Conservation (phyloP, 2,113 vertebrate genomes). For the Leucopternis melanops region DNA sequence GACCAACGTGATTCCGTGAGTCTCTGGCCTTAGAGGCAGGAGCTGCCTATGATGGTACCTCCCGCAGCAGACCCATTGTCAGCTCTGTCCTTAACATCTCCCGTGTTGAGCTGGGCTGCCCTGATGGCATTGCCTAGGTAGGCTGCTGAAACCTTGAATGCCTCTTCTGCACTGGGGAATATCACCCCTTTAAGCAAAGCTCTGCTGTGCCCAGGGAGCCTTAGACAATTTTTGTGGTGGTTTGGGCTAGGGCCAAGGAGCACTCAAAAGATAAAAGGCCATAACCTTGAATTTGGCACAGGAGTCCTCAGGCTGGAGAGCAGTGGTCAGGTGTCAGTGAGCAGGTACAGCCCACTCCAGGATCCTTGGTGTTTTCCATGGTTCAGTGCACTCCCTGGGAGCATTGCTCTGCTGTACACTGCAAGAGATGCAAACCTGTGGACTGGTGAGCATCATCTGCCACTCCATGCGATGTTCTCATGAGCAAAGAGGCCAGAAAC, state of each 20-base stretch:
- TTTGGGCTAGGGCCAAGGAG: neutral
- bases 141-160: neutral
- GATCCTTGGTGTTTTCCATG: neutral
- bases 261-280: neutral
- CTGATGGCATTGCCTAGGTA: neutral
- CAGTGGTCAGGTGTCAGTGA: neutral
- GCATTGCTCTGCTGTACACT: neutral
- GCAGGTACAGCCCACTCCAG: neutral
- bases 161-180: neutral
- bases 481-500: neutral
- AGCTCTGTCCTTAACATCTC: neutral
- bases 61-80: neutral
- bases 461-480: neutral
- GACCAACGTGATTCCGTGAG: accelerated
- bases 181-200: neutral
- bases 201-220: neutral
- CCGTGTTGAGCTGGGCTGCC: accelerated
- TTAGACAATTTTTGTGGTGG: neutral
- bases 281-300: neutral
- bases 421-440: neutral
- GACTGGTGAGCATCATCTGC: neutral
- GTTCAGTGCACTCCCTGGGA: neutral
- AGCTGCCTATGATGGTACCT: neutral
- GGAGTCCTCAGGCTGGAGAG: neutral
- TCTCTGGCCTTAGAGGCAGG: neutral